Conservation (phyloP, 1,140 invertebrate species). For the Drosophila sucinea region DNA sequence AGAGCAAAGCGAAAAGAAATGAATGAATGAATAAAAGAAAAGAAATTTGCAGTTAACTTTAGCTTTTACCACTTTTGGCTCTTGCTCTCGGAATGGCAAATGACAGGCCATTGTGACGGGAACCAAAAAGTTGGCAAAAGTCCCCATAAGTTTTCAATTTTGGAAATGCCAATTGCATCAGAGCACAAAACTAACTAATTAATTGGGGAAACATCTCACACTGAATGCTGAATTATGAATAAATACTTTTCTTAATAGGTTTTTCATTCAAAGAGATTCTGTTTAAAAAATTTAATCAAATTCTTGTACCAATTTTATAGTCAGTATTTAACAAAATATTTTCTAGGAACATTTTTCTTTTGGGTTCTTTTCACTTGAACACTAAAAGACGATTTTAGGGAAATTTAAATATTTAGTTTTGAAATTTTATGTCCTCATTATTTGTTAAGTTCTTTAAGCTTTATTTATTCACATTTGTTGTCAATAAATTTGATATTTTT, state of each 20-base stretch:
- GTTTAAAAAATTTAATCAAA: background rate
- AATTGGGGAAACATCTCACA: background rate
- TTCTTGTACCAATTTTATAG: too few species aligned
- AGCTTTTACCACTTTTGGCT: constrained; percentile 8
- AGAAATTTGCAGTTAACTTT: constrained; percentile 11
- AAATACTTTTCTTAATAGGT: background rate
- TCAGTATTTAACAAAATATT: too few species aligned
- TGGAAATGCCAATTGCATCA: constrained; percentile 5
- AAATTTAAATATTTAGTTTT: too few species aligned
- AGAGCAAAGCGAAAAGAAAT: constrained; percentile 13
- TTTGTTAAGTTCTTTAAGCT: too few species aligned
- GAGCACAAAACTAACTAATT: background rate
- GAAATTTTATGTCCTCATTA: too few species aligned
- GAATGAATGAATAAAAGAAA: constrained; percentile 12
- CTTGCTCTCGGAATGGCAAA: constrained; percentile 1
- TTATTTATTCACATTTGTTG: too few species aligned
- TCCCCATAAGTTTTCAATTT: constrained; percentile 8
- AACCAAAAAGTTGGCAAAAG: background rate
- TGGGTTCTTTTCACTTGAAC: too few species aligned
- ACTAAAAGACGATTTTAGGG: too few species aligned
- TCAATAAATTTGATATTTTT: too few species aligned
- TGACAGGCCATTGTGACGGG: constrained; percentile 3
- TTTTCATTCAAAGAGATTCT: background rate
- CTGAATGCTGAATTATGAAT: background rate
- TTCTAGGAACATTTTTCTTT: too few species aligned